Evolutionary conservation across 2,113 vertebrate species (phyloP).

Genomic region (Solea solea): DNA sequence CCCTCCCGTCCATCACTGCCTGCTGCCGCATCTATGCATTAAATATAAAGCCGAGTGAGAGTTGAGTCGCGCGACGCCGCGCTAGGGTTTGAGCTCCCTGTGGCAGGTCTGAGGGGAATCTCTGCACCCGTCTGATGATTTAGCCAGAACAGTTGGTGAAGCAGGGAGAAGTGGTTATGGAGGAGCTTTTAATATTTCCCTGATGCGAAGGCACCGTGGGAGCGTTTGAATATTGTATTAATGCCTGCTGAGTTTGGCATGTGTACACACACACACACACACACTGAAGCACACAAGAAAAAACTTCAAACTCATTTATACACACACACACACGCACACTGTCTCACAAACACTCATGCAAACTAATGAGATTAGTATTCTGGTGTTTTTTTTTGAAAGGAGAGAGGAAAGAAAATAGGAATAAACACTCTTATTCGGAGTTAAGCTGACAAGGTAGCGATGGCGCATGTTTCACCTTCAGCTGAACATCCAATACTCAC

Average conservation of each 20-base stretch:
- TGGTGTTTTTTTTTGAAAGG: constrained; percentile 37
- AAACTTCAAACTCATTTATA: neutral
- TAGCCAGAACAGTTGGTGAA: constrained; percentile 52
- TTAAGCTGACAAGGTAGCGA: constrained; percentile 27
- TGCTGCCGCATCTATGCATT: constrained; percentile 63
- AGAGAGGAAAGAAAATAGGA: neutral
- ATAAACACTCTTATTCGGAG: constrained; percentile 20
- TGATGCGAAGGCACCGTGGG: constrained; percentile 46
- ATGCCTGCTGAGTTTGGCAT: constrained; percentile 9
- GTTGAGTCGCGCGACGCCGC: constrained; percentile 9
- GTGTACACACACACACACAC: constrained; percentile 11
- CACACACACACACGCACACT: neutral
- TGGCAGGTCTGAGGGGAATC: constrained; percentile 55
- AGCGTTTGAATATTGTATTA: constrained; percentile 55
- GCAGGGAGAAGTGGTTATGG: constrained; percentile 30
- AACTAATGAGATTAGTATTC: constrained; percentile 56
- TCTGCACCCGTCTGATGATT: constrained; percentile 46
- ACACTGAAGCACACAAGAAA: constrained; percentile 11
- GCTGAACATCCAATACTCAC: no score
- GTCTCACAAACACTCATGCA: constrained; percentile 1
- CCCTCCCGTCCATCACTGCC: constrained; percentile 59
- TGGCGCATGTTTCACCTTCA: no score
- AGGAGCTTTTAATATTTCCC: constrained; percentile 64
- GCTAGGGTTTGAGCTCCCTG: constrained; percentile 41
- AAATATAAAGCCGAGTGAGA: constrained; percentile 61